phyloP scores from a whole-genome alignment of 2,888 invertebrate genomes.

The Trachelus tabidus region DNA sequence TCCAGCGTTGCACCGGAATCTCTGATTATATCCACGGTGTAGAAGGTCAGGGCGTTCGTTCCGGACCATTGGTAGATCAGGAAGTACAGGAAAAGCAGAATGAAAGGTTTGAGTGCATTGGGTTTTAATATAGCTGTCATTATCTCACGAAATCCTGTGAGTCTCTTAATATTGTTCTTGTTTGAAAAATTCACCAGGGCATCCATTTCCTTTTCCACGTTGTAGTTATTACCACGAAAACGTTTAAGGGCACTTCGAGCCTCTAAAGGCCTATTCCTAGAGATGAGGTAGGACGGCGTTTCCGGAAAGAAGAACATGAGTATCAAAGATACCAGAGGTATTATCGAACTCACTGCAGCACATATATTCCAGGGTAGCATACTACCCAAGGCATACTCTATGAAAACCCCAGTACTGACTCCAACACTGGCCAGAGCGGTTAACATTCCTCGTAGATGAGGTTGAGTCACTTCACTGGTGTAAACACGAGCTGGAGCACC shows the following conservation, averaged over 20 bases:
- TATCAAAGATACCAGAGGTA: constrained; percentile 73
- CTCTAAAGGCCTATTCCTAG: constrained; percentile 70
- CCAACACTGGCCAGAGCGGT: constrained; percentile 79
- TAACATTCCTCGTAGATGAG: constrained; percentile 80
- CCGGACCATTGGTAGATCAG: constrained; percentile 79
- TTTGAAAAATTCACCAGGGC: constrained; percentile 72
- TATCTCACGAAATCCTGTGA: constrained; percentile 69
- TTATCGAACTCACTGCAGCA: constrained; percentile 72
- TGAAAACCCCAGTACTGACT: constrained; percentile 78
- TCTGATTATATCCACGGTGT: constrained; percentile 76
- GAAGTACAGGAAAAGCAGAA: constrained; percentile 73
- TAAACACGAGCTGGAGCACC: constrained; percentile 78
- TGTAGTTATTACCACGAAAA: constrained; percentile 73
- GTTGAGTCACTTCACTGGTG: constrained; percentile 79
- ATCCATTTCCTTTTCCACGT: constrained; percentile 73
- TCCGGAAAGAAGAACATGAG: constrained; percentile 77
- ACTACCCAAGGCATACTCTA: constrained; percentile 73
- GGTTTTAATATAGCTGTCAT: constrained; percentile 71
- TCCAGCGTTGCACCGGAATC: constrained; percentile 71
- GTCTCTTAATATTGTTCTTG: constrained; percentile 73
- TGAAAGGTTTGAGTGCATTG: constrained; percentile 74
- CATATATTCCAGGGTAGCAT: constrained; percentile 73
- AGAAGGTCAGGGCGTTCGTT: constrained; percentile 77
- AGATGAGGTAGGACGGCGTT: constrained; percentile 78
- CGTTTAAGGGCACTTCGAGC: constrained; percentile 72